phyloP scores from a whole-genome alignment of 2,888 invertebrate genomes.

The Tromatobia lineatoria region DNA sequence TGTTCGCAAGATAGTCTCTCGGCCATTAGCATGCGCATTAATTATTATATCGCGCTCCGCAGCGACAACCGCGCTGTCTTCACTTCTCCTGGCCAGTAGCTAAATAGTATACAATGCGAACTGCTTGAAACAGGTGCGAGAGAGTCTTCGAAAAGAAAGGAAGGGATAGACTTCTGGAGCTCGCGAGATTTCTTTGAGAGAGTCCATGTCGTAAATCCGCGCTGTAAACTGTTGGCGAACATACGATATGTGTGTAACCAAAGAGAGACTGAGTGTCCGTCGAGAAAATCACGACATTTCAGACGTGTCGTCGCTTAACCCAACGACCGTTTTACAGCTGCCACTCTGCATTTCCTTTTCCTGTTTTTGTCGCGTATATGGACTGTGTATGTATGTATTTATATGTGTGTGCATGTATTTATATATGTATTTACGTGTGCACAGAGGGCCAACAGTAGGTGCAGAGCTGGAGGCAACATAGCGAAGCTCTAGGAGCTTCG shows the following conservation, averaged over 20 bases:
- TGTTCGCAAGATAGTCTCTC: slow-evolving; percentile 56
- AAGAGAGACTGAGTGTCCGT: slow-evolving; percentile 25
- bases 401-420: slow-evolving; percentile 5
- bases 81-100: neutral
- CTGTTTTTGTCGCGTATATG: slow-evolving; percentile 12
- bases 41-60: slow-evolving; percentile 55
- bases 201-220: slow-evolving; percentile 27
- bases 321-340: slow-evolving; percentile 32
- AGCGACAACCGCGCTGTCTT: neutral
- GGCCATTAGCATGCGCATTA: slow-evolving; percentile 65
- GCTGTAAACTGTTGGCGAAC: slow-evolving; percentile 34
- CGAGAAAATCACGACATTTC: slow-evolving; percentile 19
- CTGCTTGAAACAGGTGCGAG: slow-evolving; percentile 2
- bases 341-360: slow-evolving; percentile 39
- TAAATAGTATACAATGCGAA: neutral
- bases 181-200: neutral
- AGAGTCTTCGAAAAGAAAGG: neutral
- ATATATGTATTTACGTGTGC: neutral
- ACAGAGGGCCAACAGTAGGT: neutral
- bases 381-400: slow-evolving; percentile 2
- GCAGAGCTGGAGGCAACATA: slow-evolving; percentile 10
- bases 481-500: slow-evolving; percentile 45
- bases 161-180: neutral
- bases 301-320: slow-evolving; percentile 39
- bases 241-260: slow-evolving; percentile 2